Conservation (phyloP, 1,140 invertebrate genomes). For the Lepidurus packardi region DNA sequence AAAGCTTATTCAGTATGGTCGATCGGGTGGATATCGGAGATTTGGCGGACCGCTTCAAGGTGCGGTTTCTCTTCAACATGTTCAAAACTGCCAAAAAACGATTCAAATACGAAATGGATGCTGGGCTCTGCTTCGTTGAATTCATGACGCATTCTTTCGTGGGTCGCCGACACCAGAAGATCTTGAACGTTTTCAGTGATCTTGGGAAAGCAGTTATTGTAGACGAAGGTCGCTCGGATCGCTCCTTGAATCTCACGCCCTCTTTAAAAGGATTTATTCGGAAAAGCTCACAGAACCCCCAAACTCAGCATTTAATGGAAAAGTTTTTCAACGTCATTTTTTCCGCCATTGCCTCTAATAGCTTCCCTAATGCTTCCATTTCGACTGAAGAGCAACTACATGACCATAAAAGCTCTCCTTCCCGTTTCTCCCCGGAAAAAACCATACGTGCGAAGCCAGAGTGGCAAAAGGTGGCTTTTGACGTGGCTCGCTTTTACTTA, state of each 20-base stretch:
- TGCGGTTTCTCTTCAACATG: not conserved
- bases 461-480: slow-evolving; percentile 29
- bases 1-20: slow-evolving; percentile 22
- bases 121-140: not conserved
- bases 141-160: not conserved
- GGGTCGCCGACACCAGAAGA: not conserved
- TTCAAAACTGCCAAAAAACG: not conserved
- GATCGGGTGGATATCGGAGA: slow-evolving; percentile 20
- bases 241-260: not conserved
- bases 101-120: slow-evolving; percentile 11
- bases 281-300: not conserved
- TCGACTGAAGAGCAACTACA: not conserved
- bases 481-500: slow-evolving; percentile 27
- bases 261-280: not conserved
- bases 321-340: slow-evolving; percentile 2
- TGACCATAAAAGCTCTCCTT: not conserved
- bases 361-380: not conserved
- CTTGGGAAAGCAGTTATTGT: not conserved
- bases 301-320: slow-evolving; percentile 24
- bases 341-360: not conserved
- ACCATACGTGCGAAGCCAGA: slow-evolving; percentile 11
- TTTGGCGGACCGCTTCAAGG: not conserved
- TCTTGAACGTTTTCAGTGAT: not conserved
- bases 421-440: not conserved
- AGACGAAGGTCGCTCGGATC: not conserved